Base-by-base conservation (phyloP, 1,140 invertebrate genomes). In the Geopemphigus sp. region DNA sequence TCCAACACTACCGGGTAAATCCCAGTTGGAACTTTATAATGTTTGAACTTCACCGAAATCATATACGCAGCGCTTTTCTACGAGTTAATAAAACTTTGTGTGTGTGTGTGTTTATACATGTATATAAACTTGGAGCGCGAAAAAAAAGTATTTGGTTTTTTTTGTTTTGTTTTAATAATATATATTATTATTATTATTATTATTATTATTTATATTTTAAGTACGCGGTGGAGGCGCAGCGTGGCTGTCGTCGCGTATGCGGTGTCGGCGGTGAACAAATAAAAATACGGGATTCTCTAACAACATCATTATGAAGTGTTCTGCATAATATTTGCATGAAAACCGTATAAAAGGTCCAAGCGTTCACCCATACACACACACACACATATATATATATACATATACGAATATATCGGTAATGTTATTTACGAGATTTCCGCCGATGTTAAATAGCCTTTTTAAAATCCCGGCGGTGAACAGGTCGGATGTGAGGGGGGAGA, bases 341-440 rank as follows among this genome's bases (percentile, higher is more conserved):
- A 74, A 74, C 54, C 50, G 54, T 57, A 57, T 74, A 74, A 74
- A 74, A 74, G 29, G 70, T 73, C 70, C 70, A 66, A 39, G 63
- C n/a, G 61, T 64, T 32, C 26, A 24, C 32, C 10, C 14, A n/a
- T 64, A 64, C 19, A n/a, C 19, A 64, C 22, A 64, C 17, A n/a
- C 39, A 64, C 39, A 39, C 8, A 39, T 17, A 64, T 73, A 32
- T 64, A 39, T 47, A 8, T 15, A 17, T n/a, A 57, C 56, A 10
- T 57, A 59, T 24, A 59, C 26, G 26, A 32, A 32, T 29, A 73
- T 57, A 56, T 73, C 26, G 26, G n/a, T 74, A 74, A 32, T 74
- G 39, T 59, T 74, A 74, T 74, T 74, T 74, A 74, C 72, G 72
- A 74, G 50, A 74, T 74, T 74, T 59, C 29, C 72, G 72, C 29